A percentile compares a stretch with the other conserved stretches of the same genome.
These are phyloP conservation scores for Scolopax bukidnonensis DNA, from an alignment of 2,797 vertebrate genomes.

Conservation along the genomic window DNA sequence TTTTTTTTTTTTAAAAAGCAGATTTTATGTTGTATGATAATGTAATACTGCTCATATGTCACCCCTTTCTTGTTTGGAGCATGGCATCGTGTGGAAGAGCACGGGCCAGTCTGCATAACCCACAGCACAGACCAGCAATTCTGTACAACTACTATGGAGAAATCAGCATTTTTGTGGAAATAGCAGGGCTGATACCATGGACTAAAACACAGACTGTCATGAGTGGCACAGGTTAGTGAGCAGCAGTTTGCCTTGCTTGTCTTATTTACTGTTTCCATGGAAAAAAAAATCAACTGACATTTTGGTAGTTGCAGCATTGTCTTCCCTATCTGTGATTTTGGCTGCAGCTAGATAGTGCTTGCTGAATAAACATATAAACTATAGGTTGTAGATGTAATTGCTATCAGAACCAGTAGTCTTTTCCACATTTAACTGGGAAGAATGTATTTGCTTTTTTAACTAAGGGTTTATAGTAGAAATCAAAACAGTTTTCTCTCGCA, in stretches of 20 bases:
- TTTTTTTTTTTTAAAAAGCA: background rate
- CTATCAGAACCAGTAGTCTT: background rate
- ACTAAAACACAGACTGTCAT: background rate
- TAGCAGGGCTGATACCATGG: background rate
- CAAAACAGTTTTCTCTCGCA: background rate
- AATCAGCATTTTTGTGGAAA: background rate
- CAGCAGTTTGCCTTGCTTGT: conserved; percentile 3
- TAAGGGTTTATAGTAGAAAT: background rate
- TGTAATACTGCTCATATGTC: background rate
- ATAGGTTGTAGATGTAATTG: background rate
- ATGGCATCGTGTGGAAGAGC: background rate
- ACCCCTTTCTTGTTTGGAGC: background rate
- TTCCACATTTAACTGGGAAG: background rate
- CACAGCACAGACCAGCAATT: background rate
- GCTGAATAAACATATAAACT: background rate
- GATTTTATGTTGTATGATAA: background rate
- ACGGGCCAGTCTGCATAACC: background rate
- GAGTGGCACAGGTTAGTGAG: conserved; percentile 24
- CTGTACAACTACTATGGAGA: background rate
- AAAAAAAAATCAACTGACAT: background rate
- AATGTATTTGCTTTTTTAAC: background rate
- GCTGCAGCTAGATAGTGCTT: background rate
- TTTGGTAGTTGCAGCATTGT: background rate
- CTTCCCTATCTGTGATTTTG: background rate
- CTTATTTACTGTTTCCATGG: background rate